A percentile compares a stretch with the other conserved stretches of the same genome.
These are phyloP conservation scores for Megaustenia siamemsis DNA, from an alignment of 2,888 invertebrate genomes.

Conservation along the genomic window DNA sequence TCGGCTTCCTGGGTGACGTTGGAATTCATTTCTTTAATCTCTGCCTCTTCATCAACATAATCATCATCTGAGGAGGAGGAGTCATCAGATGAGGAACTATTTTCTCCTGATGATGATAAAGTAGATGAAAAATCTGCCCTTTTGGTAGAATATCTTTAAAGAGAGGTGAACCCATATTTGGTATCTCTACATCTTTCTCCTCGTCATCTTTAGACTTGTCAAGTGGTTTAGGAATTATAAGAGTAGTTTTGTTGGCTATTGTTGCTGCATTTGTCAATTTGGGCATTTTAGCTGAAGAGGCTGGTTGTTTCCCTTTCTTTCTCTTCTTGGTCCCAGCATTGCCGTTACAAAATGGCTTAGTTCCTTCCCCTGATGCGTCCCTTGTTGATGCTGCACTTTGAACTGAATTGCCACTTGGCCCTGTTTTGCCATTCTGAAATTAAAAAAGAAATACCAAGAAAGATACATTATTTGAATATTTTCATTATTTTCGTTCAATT, in stretches of 20 bases:
- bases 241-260: not conserved
- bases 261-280: slow-evolving; percentile 13
- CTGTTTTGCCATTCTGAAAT: slow-evolving; percentile 51
- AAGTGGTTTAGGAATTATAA: slow-evolving; percentile 42
- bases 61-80: slow-evolving; percentile 49
- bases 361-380: slow-evolving; percentile 51
- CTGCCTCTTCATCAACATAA: slow-evolving; percentile 46
- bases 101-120: slow-evolving; percentile 47
- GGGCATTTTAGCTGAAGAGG: slow-evolving; percentile 18
- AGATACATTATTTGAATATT: no score
- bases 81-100: slow-evolving; percentile 37
- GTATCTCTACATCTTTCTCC: slow-evolving; percentile 35
- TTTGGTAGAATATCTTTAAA: slow-evolving; percentile 53
- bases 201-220: slow-evolving; percentile 40
- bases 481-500: no score
- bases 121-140: slow-evolving; percentile 40
- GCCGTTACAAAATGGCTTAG: slow-evolving; percentile 5
- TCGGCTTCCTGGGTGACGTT: not conserved
- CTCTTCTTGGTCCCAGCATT: not conserved
- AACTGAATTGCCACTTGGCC: slow-evolving; percentile 14
- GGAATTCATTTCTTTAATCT: slow-evolving; percentile 25
- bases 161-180: slow-evolving; percentile 49
- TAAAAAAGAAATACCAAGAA: not conserved
- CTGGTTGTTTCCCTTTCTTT: slow-evolving; percentile 45
- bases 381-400: slow-evolving; percentile 36